Percentiles rank a stretch among this genome's conserved stretches.
Evolutionary conservation across 2,113 vertebrate genomes (phyloP).

Genomic region (Embiotoca jacksoni): DNA sequence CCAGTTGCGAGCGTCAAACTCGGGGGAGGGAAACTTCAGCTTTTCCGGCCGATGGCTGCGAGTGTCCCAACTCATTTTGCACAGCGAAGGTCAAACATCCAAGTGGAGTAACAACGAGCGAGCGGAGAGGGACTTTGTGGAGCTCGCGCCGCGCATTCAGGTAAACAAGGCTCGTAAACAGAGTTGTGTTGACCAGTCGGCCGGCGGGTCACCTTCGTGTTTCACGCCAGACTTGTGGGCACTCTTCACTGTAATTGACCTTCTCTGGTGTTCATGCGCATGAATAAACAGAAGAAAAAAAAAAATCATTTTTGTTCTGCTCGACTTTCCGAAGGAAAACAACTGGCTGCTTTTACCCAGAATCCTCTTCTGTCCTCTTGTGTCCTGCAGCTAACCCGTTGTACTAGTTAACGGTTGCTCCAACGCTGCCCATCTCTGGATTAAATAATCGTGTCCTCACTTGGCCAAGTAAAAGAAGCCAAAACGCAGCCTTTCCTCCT

Average conservation of each 20-base stretch:
- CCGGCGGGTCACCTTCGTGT: conserved; percentile 44
- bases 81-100: neutral
- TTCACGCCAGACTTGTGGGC: neutral
- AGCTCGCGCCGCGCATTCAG: neutral
- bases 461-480: neutral
- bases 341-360: neutral
- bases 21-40: neutral
- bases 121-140: neutral
- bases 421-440: neutral
- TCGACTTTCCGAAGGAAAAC: conserved; percentile 13
- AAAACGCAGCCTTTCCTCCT: conserved; percentile 10
- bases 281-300: conserved; percentile 30
- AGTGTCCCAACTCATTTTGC: neutral
- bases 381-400: neutral
- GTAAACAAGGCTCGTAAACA: neutral
- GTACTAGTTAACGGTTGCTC: neutral
- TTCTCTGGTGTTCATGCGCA: conserved; percentile 28
- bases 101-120: neutral
- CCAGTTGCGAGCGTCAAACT: too few relatives aligned
- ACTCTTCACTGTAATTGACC: conserved; percentile 19
- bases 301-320: conserved; percentile 1
- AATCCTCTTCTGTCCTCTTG: neutral
- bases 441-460: neutral
- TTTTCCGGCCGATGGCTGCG: neutral
- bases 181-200: conserved; percentile 18